A percentile compares a stretch with the other conserved stretches of the same genome.
Evolutionary conservation across 2,797 vertebrate species (phyloP).

Genomic region (Liparis tanakae): DNA sequence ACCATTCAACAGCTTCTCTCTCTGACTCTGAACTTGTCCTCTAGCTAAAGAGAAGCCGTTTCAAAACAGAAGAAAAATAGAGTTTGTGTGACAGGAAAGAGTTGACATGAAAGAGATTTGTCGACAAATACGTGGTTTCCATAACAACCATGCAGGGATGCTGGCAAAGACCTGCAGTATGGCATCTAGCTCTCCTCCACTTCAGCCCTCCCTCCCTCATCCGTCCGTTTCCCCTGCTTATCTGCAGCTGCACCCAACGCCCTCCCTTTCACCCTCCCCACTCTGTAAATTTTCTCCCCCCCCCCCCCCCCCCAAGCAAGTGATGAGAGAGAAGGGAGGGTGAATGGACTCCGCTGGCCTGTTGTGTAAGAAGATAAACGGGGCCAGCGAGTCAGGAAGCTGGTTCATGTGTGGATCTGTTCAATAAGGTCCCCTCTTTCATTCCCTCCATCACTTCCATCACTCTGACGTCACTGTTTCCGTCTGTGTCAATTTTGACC

Average conservation of each 20-base stretch:
- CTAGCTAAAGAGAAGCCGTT: constrained; percentile 1
- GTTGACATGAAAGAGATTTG: constrained; percentile 38
- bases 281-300: constrained; percentile 17
- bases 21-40: constrained; percentile 28
- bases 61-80: constrained; percentile 9
- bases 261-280: constrained; percentile 11
- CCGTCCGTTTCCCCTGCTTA: constrained; percentile 13
- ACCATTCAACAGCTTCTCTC: constrained; percentile 33
- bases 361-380: constrained; percentile 69
- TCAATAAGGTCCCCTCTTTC: constrained; percentile 47
- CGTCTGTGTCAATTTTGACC: constrained; percentile 24
- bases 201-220: constrained; percentile 39
- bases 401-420: constrained; percentile 53
- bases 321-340: constrained; percentile 55
- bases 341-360: constrained; percentile 61
- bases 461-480: constrained; percentile 44
- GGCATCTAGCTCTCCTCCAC: constrained; percentile 32
- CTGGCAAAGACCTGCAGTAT: constrained; percentile 48
- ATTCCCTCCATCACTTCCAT: constrained; percentile 36
- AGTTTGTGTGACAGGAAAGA: constrained; percentile 20
- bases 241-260: constrained; percentile 51
- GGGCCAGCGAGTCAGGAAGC: constrained; percentile 65
- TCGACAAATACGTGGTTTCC: constrained; percentile 59
- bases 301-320: constrained; percentile 36
- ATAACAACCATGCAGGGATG: constrained; percentile 64